phyloP scores from a whole-genome alignment of 2,113 vertebrate species.

The Amphiprion ocellaris region DNA sequence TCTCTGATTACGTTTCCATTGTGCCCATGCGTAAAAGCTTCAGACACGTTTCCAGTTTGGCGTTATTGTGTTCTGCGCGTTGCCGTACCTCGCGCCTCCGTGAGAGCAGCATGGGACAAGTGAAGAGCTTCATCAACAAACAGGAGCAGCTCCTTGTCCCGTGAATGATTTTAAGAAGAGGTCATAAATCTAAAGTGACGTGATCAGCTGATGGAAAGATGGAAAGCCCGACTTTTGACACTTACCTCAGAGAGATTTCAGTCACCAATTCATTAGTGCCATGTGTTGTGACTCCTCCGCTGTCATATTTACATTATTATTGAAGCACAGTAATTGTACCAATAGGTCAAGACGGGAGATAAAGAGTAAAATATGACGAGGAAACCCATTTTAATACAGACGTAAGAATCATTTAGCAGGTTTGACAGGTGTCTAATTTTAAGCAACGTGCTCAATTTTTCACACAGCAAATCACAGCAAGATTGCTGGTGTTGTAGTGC shows the following conservation, averaged over 20 bases:
- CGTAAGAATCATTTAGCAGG: too few relatives aligned
- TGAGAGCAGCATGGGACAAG: background rate
- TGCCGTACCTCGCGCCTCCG: background rate
- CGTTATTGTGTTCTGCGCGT: constrained; percentile 35
- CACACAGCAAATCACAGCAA: too few relatives aligned
- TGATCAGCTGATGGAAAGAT: too few relatives aligned
- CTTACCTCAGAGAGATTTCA: background rate
- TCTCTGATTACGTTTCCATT: background rate
- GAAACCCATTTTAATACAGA: too few relatives aligned
- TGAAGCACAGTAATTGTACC: too few relatives aligned
- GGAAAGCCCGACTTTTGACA: too few relatives aligned
- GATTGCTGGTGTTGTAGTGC: too few relatives aligned
- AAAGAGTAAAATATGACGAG: too few relatives aligned
- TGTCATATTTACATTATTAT: background rate
- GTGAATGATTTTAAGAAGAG: background rate
- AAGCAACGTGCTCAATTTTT: too few relatives aligned
- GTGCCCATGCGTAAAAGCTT: constrained; percentile 60
- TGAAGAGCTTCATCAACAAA: background rate
- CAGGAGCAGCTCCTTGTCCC: background rate
- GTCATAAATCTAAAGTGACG: too few relatives aligned
- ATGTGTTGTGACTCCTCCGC: background rate
- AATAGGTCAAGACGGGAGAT: too few relatives aligned
- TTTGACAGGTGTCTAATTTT: too few relatives aligned
- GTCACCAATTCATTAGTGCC: background rate
- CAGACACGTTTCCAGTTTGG: background rate